Base-by-base conservation (phyloP, 1,140 invertebrate genomes). In the Dreissena polymorpha region DNA sequence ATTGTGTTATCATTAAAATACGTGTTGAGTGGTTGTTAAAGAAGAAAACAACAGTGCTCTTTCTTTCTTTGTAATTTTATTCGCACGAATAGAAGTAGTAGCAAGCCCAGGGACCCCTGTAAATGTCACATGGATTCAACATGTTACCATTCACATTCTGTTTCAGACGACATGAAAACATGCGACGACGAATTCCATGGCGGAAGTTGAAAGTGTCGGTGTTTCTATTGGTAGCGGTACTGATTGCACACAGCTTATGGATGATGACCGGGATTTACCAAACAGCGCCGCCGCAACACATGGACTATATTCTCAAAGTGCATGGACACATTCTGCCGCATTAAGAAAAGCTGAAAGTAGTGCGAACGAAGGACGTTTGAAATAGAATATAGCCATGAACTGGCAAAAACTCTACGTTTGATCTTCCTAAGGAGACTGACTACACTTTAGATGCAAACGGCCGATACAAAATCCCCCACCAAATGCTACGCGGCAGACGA, bases 371-470 rank as follows among this genome's bases (percentile, higher is more conserved):
- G n/a, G 2, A 0, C 23, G 10, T 55, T 25, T 81, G 79, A 23
- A 29, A 67, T 2, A 64, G 29, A 71, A 55, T 81, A 27, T 39
- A 57, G 18, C 69, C 69, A 10, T 72, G 72, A n/a, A 27, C 21
- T 13, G 55, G 57, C 50, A 64, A n/a, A 21, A 73, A 73, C 14
- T 81, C 79, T 0, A 81, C 79, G 0, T 81, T 63, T 49, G 79
- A 81, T 67, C 60, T 81, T 25, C 60, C 68, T 1, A 25, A 29
- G 10, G 70, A 73, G 39, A 81, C 79, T 10, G 79, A 81, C 55
- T 81, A 39, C 27, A 71, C 27, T 13, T 55, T 81, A 60, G 70
- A 29, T 53, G 10, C 69, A 12, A 29, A 73, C 23, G 57, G 57
- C 1, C n/a, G 23, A 16, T 81, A 81, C n/a, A 72, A 64, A 55